phyloP scores from a whole-genome alignment of 2,888 invertebrate genomes.

The Pseudeuparius sepicola region DNA sequence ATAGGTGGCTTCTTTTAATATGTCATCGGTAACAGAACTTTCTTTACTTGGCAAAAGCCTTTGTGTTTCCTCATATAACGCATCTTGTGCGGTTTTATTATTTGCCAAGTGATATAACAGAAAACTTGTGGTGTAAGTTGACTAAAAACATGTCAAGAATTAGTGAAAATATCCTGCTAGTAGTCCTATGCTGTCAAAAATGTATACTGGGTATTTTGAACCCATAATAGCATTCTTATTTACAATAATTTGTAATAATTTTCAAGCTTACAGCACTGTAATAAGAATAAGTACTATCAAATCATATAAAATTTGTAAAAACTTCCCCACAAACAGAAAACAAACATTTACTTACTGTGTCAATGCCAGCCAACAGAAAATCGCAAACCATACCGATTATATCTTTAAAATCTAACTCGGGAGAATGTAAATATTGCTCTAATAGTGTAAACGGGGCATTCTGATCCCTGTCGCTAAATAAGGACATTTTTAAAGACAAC shows the following conservation, averaged over 20 bases:
- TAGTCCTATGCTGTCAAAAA: no score
- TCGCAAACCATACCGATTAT: conserved; percentile 77
- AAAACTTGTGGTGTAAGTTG: conserved; percentile 68
- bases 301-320: no score
- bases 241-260: no score
- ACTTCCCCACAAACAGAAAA: no score
- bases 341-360: no score
- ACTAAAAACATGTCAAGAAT: conserved; percentile 50
- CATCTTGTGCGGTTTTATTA: conserved; percentile 58
- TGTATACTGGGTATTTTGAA: no score
- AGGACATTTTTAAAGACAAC: conserved; percentile 46
- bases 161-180: no score
- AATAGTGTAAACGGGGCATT: conserved; percentile 41
- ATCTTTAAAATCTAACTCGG: conserved; percentile 64
- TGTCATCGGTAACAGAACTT: conserved; percentile 47
- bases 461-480: conserved; percentile 38
- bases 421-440: conserved; percentile 56
- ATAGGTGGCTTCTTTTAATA: conserved; percentile 55
- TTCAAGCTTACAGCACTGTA: no score
- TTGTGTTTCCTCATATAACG: conserved; percentile 30
- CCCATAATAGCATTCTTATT: no score
- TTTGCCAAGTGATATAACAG: conserved; percentile 68
- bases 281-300: no score
- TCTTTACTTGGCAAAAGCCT: conserved; percentile 44
- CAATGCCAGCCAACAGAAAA: conserved; percentile 75